These are phyloP conservation scores for Pyrgus malvae DNA, from an alignment of 2,888 invertebrate species.

Conservation along the genomic window DNA sequence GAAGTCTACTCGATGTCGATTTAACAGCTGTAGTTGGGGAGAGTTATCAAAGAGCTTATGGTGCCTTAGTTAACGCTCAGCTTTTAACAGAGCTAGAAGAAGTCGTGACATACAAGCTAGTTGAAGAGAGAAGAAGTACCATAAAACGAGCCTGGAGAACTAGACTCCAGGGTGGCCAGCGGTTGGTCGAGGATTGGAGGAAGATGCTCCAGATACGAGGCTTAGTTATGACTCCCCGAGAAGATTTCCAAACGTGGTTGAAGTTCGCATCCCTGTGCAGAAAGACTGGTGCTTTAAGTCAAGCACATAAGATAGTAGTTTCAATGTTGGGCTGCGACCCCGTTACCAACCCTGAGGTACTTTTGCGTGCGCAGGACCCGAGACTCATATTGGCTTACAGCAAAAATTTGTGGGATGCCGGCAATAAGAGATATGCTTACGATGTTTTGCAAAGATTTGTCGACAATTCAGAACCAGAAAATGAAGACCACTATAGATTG, in stretches of 20 bases:
- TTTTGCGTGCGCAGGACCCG: conserved; percentile 89
- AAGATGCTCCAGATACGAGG: conserved; percentile 97
- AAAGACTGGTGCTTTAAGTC: conserved; percentile 92
- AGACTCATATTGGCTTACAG: conserved; percentile 96
- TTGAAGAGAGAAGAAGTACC: conserved; percentile 91
- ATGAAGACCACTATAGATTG: conserved; percentile 78
- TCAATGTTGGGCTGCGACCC: conserved; percentile 90
- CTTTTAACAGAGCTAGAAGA: conserved; percentile 98
- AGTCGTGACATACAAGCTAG: conserved; percentile 96
- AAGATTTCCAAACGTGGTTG: conserved; percentile 97
- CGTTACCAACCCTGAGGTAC: conserved; percentile 88
- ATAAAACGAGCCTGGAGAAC: conserved; percentile 97
- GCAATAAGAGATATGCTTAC: conserved; percentile 90
- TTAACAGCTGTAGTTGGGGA: conserved; percentile 98
- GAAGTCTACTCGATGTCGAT: conserved; percentile 97
- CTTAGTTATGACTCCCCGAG: conserved; percentile 95
- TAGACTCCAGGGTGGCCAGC: conserved; percentile 95
- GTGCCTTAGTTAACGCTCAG: conserved; percentile 98
- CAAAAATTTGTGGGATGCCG: conserved; percentile 96
- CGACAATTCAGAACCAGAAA: conserved; percentile 73
- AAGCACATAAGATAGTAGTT: conserved; percentile 95
- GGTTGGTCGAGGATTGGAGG: conserved; percentile 99
- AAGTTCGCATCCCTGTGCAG: conserved; percentile 98
- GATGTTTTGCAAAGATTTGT: conserved; percentile 91
- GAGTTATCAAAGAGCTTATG: conserved; percentile 96